Evolutionary conservation across 2,797 vertebrate genomes (phyloP).

Genomic region (Cephalopachus bancanus): DNA sequence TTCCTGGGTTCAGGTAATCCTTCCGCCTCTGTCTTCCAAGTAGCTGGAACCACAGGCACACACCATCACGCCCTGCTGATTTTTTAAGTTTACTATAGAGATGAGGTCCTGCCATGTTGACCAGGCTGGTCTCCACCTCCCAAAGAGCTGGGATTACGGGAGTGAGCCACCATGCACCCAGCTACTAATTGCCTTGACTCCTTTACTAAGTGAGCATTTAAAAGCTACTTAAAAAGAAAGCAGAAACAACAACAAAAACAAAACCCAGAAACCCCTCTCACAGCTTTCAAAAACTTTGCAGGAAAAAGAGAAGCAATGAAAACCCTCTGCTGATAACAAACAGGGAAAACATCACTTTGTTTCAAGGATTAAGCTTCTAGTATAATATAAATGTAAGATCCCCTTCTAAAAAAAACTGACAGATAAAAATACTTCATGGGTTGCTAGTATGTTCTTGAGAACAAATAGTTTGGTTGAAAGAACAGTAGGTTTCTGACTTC

Average conservation of each 20-base stretch:
- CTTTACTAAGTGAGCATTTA: background rate
- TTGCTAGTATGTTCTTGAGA: conserved; percentile 24
- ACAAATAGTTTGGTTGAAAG: conserved; percentile 40
- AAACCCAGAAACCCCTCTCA: background rate
- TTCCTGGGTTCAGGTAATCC: too few species aligned
- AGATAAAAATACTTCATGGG: conserved; percentile 21
- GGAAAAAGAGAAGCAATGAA: background rate
- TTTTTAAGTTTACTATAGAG: too few species aligned
- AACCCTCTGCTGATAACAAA: background rate
- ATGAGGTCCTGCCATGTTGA: too few species aligned
- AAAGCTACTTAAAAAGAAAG: background rate
- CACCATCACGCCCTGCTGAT: too few species aligned
- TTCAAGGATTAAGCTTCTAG: background rate
- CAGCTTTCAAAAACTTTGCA: conserved; percentile 6
- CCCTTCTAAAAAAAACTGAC: background rate
- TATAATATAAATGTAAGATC: background rate
- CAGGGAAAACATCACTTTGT: background rate
- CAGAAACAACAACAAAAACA: conserved; percentile 13
- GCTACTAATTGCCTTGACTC: background rate
- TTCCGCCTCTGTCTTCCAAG: too few species aligned
- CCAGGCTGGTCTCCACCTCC: too few species aligned
- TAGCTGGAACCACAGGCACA: too few species aligned
- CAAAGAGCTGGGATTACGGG: too few species aligned
- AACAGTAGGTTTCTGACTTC: conserved; percentile 64
- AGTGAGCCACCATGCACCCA: too few species aligned